Percentiles rank a stretch among this genome's conserved stretches.
phyloP scores from a whole-genome alignment of 2,888 invertebrate species.

The Chrysina gloriosa region DNA sequence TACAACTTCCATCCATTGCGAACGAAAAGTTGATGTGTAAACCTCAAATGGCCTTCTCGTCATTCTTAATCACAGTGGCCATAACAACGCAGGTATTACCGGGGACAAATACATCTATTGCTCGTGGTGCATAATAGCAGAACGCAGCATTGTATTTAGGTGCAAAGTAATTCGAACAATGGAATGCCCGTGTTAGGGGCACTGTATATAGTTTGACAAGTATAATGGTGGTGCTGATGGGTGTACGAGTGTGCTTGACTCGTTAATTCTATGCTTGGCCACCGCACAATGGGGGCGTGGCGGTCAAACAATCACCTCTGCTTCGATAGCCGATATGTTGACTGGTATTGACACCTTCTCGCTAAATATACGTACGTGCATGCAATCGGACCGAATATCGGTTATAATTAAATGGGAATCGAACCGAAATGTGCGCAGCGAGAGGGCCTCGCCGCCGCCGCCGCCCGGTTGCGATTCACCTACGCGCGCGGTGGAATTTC shows the following conservation, averaged over 20 bases:
- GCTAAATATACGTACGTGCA: conserved; percentile 46
- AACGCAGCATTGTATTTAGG: conserved; percentile 5
- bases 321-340: conserved; percentile 55
- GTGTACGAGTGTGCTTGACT: conserved; percentile 56
- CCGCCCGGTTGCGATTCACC: no score
- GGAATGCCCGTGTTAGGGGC: conserved; percentile 34
- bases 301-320: conserved; percentile 58
- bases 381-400: conserved; percentile 41
- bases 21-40: no score
- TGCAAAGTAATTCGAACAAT: conserved; percentile 35
- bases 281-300: conserved; percentile 51
- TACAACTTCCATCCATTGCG: no score
- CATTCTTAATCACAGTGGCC: no score
- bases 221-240: conserved; percentile 46
- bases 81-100: neutral
- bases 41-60: no score
- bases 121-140: no score
- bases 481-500: conserved; percentile 1
- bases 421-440: conserved; percentile 11
- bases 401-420: conserved; percentile 45
- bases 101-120: no score
- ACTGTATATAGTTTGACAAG: conserved; percentile 42
- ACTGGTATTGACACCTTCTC: conserved; percentile 55
- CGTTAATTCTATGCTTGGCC: conserved; percentile 53
- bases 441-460: no score